Base-by-base conservation (phyloP, 2,888 invertebrate species). In the Phyllotreta cruciferae region DNA sequence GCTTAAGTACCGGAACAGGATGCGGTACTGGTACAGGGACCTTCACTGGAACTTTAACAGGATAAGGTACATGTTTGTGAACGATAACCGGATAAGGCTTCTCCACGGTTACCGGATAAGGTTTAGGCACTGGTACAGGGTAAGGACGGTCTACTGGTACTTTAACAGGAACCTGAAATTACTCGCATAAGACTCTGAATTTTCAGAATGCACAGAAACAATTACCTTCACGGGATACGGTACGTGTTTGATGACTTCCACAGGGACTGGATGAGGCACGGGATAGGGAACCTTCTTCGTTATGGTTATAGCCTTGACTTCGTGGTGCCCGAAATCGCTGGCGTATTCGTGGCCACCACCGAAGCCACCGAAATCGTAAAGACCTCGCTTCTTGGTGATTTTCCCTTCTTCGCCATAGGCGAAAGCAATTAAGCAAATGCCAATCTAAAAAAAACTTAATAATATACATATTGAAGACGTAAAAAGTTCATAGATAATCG, bases 61-160 rank as follows among this genome's bases (percentile, higher is more conserved):
- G 84, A 53, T 78, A 76, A 4, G 74, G 72, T 42, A 64, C 49
- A 34, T 84, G 85, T 70, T 86, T 83, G 60, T 84, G 82, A 0
- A 89, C 85, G 62, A 83, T 79, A 8, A 88, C 85, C 0, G 88
- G 88, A 0, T 86, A 85, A 0, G 83, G 85, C 56, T 85, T 83
- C 47, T 86, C 84, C 1, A 87, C 83, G 53, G 83, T 82, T 9
- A 88, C 87, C 36, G 87, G 85, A 54, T 80, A 80, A 35, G 82
- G 82, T 65, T 79, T 79, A 53, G 79, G 76, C 49, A 81, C 76
- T 45, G 68, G 67, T 41, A 75, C 71, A 36, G 73, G 70, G 37
- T 81, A 78, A 9, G 78, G 73, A 68, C 80, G 78, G 10, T 80
- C 77, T 1, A 82, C 81, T 52, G 81, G 77, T 35, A 79, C 74